phyloP scores from a whole-genome alignment of 2,113 vertebrate genomes.

The Rhombomys opimus region DNA sequence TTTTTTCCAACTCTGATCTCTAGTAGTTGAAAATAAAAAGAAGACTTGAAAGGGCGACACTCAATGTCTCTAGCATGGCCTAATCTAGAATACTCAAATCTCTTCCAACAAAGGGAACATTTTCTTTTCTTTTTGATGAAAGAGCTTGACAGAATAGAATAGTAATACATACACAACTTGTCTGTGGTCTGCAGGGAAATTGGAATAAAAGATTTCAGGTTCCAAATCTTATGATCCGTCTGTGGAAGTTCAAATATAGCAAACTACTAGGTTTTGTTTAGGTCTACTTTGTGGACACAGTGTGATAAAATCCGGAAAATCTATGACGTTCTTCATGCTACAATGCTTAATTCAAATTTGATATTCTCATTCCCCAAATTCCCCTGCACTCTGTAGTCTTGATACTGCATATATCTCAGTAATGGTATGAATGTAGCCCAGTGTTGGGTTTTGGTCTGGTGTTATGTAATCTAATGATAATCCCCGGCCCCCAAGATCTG shows the following conservation, averaged over 20 bases:
- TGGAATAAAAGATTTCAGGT: neutral
- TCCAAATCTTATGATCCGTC: neutral
- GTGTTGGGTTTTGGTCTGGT: no score
- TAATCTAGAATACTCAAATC: conserved; percentile 30
- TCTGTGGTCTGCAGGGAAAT: neutral
- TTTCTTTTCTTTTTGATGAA: conserved; percentile 1
- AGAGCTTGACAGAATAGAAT: conserved; percentile 15
- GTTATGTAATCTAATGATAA: no score
- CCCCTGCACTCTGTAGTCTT: neutral
- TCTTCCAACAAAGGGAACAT: neutral
- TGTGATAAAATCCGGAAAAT: neutral
- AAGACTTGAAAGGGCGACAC: neutral
- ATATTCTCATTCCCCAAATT: neutral
- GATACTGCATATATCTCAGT: no score
- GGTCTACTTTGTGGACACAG: neutral
- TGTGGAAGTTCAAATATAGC: neutral
- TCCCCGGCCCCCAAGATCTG: no score
- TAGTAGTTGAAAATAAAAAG: neutral
- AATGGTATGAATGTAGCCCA: neutral
- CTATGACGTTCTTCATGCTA: neutral
- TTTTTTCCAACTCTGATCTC: neutral
- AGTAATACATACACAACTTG: neutral
- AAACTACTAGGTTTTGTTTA: neutral
- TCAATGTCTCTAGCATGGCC: neutral
- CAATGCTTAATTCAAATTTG: neutral